phyloP scores from a whole-genome alignment of 2,888 invertebrate species.

The Apodemia duryi region DNA sequence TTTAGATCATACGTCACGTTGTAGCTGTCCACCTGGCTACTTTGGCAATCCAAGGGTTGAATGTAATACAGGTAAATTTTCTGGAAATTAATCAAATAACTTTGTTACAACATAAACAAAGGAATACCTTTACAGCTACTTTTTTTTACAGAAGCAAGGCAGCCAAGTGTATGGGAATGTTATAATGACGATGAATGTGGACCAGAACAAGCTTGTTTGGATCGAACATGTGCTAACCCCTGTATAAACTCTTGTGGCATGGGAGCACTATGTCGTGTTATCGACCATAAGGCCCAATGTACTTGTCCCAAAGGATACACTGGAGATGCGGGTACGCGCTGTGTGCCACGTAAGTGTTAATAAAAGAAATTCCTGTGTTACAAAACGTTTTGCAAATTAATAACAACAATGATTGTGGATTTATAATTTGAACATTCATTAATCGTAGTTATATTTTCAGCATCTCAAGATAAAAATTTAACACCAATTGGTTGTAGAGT shows the following conservation, averaged over 20 bases:
- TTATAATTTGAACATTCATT: too few relatives aligned
- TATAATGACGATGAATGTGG: slow-evolving; percentile 88
- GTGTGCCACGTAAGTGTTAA: slow-evolving; percentile 86
- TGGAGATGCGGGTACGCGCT: slow-evolving; percentile 85
- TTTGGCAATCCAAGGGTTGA: slow-evolving; percentile 88
- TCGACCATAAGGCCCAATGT: slow-evolving; percentile 87
- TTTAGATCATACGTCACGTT: slow-evolving; percentile 86
- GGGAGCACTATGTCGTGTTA: slow-evolving; percentile 90
- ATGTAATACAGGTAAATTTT: slow-evolving; percentile 80
- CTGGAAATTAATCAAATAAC: background rate
- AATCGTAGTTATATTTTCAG: slow-evolving; percentile 51
- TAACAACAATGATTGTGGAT: background rate
- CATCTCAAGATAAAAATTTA: slow-evolving; percentile 70
- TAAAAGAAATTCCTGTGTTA: background rate
- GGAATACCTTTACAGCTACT: background rate
- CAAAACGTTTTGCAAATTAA: background rate
- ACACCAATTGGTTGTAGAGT: slow-evolving; percentile 84
- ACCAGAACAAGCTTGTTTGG: slow-evolving; percentile 85
- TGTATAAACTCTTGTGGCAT: slow-evolving; percentile 87
- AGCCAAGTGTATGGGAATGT: slow-evolving; percentile 82
- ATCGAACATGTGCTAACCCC: slow-evolving; percentile 88
- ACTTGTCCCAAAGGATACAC: slow-evolving; percentile 88
- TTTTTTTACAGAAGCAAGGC: slow-evolving; percentile 56
- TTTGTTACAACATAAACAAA: background rate
- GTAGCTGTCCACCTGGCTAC: slow-evolving; percentile 88